Conservation (phyloP, 2,888 invertebrate species). For the Ormyrus thymus region DNA sequence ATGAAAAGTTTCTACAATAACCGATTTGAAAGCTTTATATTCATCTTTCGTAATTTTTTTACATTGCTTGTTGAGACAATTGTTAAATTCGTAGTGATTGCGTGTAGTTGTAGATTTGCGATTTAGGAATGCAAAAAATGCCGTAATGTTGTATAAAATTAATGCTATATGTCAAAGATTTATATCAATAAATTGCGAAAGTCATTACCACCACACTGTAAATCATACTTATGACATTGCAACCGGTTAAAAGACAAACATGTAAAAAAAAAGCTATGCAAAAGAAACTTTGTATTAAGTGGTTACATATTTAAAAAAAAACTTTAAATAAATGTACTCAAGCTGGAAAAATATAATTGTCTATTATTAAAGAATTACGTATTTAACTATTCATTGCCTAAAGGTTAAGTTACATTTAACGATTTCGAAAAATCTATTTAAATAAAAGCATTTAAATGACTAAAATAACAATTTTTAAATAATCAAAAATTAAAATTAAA, state of each 20-base stretch:
- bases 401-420: not conserved
- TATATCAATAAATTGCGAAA: constrained; percentile 4
- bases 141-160: not conserved
- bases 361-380: too few relatives aligned
- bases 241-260: too few relatives aligned
- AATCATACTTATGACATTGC: too few relatives aligned
- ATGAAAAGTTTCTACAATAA: constrained; percentile 24
- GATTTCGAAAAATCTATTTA: too few relatives aligned
- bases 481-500: not conserved
- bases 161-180: constrained; percentile 2
- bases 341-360: not conserved
- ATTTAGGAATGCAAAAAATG: constrained; percentile 15
- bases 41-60: constrained; percentile 37
- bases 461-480: not conserved
- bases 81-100: constrained; percentile 23
- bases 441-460: not conserved
- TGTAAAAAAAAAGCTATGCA: not conserved
- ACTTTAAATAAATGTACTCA: not conserved
- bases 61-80: constrained; percentile 30
- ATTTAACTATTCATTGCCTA: not conserved
- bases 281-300: not conserved
- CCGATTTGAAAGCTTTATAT: constrained; percentile 17
- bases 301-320: constrained; percentile 19
- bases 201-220: not conserved
- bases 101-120: constrained; percentile 26